Percentiles rank a stretch among this genome's conserved stretches.
Conservation (phyloP, 2,797 vertebrate genomes). For the Lutra lutra region DNA sequence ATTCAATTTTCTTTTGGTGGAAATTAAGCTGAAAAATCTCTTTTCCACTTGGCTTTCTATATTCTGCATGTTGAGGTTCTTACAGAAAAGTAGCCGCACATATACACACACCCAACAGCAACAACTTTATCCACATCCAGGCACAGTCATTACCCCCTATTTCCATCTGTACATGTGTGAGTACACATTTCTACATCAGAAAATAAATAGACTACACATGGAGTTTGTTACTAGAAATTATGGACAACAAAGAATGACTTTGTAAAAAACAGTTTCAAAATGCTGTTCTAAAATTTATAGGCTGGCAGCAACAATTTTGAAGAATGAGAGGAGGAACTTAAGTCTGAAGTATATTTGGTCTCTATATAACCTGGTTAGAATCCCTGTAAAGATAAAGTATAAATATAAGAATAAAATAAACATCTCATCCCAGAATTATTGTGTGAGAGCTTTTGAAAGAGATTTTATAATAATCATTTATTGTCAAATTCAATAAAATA, state of each 20-base stretch:
- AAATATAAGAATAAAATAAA: slow-evolving; percentile 11
- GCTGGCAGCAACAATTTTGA: neutral
- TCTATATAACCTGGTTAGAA: neutral
- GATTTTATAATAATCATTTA: neutral
- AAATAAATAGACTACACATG: neutral
- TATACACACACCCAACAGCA: neutral
- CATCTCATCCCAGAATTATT: neutral
- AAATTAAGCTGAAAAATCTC: slow-evolving; percentile 12
- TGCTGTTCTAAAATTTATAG: neutral
- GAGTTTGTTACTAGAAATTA: neutral
- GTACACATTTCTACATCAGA: neutral
- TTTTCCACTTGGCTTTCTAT: neutral
- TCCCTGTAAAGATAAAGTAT: neutral
- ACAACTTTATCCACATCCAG: neutral
- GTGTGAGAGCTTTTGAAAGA: neutral
- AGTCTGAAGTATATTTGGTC: neutral
- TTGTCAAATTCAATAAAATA: neutral
- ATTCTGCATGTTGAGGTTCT: neutral
- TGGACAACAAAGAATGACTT: neutral
- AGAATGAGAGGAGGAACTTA: neutral
- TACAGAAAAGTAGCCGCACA: neutral
- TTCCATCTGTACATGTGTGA: neutral
- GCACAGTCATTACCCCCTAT: neutral
- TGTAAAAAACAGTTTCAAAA: neutral
- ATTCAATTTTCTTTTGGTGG: neutral